These are phyloP conservation scores for Tenebrio molitor DNA, from an alignment of 1,140 invertebrate genomes.

Conservation along the genomic window DNA sequence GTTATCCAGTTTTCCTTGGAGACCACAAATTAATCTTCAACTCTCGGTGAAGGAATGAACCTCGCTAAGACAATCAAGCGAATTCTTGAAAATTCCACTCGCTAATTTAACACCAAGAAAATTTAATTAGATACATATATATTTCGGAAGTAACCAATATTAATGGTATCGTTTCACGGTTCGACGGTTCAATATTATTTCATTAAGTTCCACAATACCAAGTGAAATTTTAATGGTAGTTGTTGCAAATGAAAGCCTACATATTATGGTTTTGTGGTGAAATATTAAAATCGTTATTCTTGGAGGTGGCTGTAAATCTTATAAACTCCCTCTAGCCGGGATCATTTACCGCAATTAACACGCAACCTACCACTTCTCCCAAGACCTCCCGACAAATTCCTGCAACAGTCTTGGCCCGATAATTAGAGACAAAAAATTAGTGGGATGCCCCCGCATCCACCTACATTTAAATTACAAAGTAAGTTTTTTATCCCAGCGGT, in stretches of 20 bases:
- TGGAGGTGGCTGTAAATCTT: conserved; percentile 5
- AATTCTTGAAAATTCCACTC: conserved; percentile 32
- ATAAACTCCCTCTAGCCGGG: background rate
- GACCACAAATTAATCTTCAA: conserved; percentile 43
- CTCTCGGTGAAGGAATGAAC: conserved; percentile 13
- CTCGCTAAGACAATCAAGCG: conserved; percentile 11
- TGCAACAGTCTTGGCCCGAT: background rate
- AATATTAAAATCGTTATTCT: conserved; percentile 11
- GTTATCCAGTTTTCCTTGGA: conserved; percentile 38
- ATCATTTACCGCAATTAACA: conserved; percentile 32
- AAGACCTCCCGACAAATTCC: background rate
- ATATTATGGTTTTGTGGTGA: background rate
- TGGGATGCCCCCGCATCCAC: background rate
- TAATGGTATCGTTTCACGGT: conserved; percentile 3
- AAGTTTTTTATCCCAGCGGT: background rate
- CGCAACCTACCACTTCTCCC: background rate
- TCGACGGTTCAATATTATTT: background rate
- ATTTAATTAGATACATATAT: conserved; percentile 27
- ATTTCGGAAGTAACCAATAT: conserved; percentile 16
- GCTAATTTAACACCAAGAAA: conserved; percentile 32
- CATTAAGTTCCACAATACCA: background rate
- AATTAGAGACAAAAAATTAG: background rate
- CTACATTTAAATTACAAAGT: background rate
- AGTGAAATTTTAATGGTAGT: background rate
- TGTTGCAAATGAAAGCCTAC: background rate